Base-by-base conservation (phyloP, 2,797 vertebrate genomes). In the Steatocranus sp. region DNA sequence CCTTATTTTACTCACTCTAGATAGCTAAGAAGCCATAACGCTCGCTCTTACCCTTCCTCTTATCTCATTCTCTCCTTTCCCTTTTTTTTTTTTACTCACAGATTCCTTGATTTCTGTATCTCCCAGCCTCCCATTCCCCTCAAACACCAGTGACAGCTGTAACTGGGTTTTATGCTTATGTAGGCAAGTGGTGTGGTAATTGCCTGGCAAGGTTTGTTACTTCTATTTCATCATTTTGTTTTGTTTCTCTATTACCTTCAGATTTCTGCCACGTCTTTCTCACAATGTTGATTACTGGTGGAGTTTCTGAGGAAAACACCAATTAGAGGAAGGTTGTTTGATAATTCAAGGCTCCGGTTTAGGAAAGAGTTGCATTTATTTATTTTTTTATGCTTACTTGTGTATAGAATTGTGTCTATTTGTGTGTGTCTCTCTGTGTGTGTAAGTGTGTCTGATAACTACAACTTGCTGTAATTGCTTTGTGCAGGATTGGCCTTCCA, bases 381-480 rank as follows among this genome's bases (percentile, higher is more conserved):
- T 68, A 32, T 80, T 61, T 61, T 18, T 61, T 48, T 76, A 66
- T 51, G 36, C 36, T 34, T 74, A 30, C 61, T 18, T 70, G 20
- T 46, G 66, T 70, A 43, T 70, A 23, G 63, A 68, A 68, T 25
- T 0, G 63, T 68, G 63, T 68, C 34, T 81, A 73, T 17, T 2
- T 51, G 5, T 54, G 30, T 61, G 76, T 78, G 32, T 76, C 17
- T 17, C 6, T 51, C 4, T 50, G 61, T 66, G 73, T 17, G 38
- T 32, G 75, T 54, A 11, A 38, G 66, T 74, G 75, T 23, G 79
- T 49, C 54, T 63, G 23, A 70, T 70, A 70, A 46, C 41, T 70
- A 81, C 79, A 83, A 85, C 75, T 86, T 84, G 27, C 79, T 79
- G 83, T 91, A 91, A 94, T 91, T 90, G 88, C 91, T 91, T 92